Evolutionary conservation across 2,113 vertebrate genomes (phyloP).

Genomic region (Monopterus albus): DNA sequence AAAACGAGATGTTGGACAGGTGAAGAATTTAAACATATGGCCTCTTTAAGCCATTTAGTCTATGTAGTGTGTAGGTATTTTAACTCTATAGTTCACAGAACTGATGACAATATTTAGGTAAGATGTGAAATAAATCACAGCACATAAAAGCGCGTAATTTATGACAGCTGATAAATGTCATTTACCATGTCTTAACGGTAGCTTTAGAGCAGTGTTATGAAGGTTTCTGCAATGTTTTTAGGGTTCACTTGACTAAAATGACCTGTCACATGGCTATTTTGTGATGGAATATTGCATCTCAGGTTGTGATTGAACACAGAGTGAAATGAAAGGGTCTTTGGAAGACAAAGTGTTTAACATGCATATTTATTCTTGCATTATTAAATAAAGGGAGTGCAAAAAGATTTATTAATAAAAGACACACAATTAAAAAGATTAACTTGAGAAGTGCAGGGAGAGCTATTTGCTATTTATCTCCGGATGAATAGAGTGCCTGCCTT

Average conservation of each 20-base stretch:
- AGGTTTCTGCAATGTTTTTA: conserved; percentile 23
- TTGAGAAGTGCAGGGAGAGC: conserved; percentile 35
- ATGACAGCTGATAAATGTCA: conserved; percentile 37
- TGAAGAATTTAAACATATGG: conserved; percentile 31
- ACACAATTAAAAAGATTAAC: conserved; percentile 62
- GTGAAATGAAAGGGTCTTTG: conserved; percentile 8
- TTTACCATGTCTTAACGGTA: conserved; percentile 34
- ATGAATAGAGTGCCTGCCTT: conserved; percentile 53
- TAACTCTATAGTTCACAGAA: neutral
- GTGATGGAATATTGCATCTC: conserved; percentile 37
- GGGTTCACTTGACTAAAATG: conserved; percentile 39
- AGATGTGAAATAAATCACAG: conserved; percentile 15
- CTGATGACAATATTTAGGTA: conserved; percentile 18
- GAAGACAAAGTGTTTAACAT: conserved; percentile 15
- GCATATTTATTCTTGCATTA: conserved; percentile 37
- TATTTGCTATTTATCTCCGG: conserved; percentile 57
- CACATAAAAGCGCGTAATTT: conserved; percentile 20
- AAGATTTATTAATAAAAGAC: conserved; percentile 58
- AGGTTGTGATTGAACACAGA: conserved; percentile 44
- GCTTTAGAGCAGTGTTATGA: conserved; percentile 22
- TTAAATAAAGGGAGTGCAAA: conserved; percentile 38
- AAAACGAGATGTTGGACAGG: conserved; percentile 30
- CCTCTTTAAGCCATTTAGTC: conserved; percentile 17
- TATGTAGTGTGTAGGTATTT: conserved; percentile 3
- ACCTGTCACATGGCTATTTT: conserved; percentile 57